phyloP scores from a whole-genome alignment of 2,888 invertebrate species.

The Biston betularia region DNA sequence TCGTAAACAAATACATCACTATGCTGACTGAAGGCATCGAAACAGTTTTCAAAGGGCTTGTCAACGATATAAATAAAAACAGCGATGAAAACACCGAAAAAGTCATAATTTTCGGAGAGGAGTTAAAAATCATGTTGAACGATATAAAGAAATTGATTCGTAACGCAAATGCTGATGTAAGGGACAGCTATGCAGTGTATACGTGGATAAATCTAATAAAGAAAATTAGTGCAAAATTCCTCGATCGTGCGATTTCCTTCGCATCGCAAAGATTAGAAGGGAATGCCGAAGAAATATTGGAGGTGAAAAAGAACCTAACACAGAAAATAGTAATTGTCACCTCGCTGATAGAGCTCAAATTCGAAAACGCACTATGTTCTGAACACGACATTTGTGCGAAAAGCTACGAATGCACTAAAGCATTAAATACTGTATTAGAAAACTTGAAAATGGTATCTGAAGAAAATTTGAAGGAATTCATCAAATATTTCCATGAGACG shows the following conservation, averaged over 20 bases:
- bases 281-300: conserved; percentile 40
- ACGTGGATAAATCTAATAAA: conserved; percentile 65
- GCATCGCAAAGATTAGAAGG: conserved; percentile 52
- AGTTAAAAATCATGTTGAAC: conserved; percentile 53
- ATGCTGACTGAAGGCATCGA: conserved; percentile 58
- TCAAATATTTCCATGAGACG: conserved; percentile 38
- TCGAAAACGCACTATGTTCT: conserved; percentile 59
- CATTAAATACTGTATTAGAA: conserved; percentile 56
- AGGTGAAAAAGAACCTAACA: conserved; percentile 52
- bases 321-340: conserved; percentile 60
- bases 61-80: conserved; percentile 43
- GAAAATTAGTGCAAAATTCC: conserved; percentile 63
- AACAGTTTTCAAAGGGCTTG: conserved; percentile 52
- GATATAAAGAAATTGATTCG: conserved; percentile 57
- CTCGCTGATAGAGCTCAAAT: conserved; percentile 60
- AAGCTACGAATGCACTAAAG: conserved; percentile 57
- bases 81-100: conserved; percentile 31
- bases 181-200: conserved; percentile 49
- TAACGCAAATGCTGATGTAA: conserved; percentile 49
- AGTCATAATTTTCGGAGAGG: conserved; percentile 50
- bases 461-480: conserved; percentile 55
- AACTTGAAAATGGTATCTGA: conserved; percentile 51
- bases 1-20: conserved; percentile 64
- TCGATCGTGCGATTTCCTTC: conserved; percentile 54
- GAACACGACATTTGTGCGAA: conserved; percentile 60